Conservation (phyloP, 2,113 vertebrate genomes). For the Cottus gobio region DNA sequence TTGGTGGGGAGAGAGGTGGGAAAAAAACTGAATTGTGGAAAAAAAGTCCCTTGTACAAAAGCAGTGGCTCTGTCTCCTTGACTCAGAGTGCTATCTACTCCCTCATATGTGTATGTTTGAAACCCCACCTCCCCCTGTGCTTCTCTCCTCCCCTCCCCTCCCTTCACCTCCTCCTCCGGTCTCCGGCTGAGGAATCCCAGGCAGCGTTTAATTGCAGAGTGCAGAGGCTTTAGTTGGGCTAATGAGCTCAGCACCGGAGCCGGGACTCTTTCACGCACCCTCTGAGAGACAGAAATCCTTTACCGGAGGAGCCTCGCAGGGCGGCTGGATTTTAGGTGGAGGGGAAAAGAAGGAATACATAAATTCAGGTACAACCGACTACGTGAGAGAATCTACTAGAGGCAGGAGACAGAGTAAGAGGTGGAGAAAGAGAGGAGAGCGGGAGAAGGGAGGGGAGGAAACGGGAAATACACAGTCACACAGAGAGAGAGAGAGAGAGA, state of each 20-base stretch:
- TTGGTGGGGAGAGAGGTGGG: not conserved
- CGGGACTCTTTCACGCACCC: slow-evolving; percentile 50
- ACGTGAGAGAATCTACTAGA: slow-evolving; percentile 69
- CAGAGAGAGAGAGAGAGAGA: slow-evolving; percentile 64
- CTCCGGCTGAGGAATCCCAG: slow-evolving; percentile 80
- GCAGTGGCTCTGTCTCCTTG: slow-evolving; percentile 59
- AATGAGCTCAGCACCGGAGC: slow-evolving; percentile 69
- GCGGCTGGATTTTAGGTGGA: slow-evolving; percentile 57
- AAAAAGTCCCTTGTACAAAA: slow-evolving; percentile 34
- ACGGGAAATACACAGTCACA: slow-evolving; percentile 70
- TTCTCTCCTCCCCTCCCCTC: slow-evolving; percentile 70
- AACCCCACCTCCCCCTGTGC: slow-evolving; percentile 71
- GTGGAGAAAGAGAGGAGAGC: slow-evolving; percentile 64
- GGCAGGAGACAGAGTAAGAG: slow-evolving; percentile 66
- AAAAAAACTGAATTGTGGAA: slow-evolving; percentile 6
- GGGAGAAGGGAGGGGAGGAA: slow-evolving; percentile 71
- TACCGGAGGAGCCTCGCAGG: slow-evolving; percentile 49
- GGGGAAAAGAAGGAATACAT: slow-evolving; percentile 38
- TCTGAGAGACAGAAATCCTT: slow-evolving; percentile 47
- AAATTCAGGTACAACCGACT: slow-evolving; percentile 71
- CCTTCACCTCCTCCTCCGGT: slow-evolving; percentile 59
- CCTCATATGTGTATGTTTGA: slow-evolving; percentile 58
- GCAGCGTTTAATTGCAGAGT: slow-evolving; percentile 84
- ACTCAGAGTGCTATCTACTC: slow-evolving; percentile 59
- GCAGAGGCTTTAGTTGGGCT: slow-evolving; percentile 71